These are phyloP conservation scores for Kryptopterus vitreolus DNA, from an alignment of 2,797 vertebrate species.

Conservation along the genomic window DNA sequence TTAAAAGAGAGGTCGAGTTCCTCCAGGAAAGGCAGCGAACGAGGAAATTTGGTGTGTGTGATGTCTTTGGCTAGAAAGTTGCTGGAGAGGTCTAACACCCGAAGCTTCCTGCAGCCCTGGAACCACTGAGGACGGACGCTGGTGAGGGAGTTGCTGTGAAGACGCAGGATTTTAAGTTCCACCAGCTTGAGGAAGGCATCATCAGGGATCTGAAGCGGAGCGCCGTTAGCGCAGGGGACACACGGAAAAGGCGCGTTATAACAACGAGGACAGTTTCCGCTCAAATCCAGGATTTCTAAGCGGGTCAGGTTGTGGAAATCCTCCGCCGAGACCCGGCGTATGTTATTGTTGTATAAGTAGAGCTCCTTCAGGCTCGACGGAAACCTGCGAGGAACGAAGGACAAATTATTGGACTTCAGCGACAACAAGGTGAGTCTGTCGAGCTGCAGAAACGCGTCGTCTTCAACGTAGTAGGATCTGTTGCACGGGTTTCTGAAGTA, in stretches of 20 bases:
- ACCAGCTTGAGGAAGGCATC: slow-evolving; percentile 77
- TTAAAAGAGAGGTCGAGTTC: slow-evolving; percentile 93
- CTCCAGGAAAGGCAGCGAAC: slow-evolving; percentile 74
- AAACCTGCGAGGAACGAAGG: slow-evolving; percentile 78
- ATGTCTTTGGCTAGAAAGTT: slow-evolving; percentile 86
- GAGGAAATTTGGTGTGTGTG: slow-evolving; percentile 75
- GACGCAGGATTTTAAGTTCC: slow-evolving; percentile 79
- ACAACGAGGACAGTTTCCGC: slow-evolving; percentile 93
- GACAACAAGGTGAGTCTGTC: slow-evolving; percentile 81
- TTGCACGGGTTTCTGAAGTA: slow-evolving; percentile 95
- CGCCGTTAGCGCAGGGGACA: slow-evolving; percentile 76
- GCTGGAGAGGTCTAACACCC: slow-evolving; percentile 87
- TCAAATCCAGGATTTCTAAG: slow-evolving; percentile 88
- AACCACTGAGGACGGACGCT: slow-evolving; percentile 80
- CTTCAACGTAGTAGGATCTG: slow-evolving; percentile 78
- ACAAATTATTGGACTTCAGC: slow-evolving; percentile 90
- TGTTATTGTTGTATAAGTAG: slow-evolving; percentile 90
- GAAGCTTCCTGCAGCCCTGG: slow-evolving; percentile 68
- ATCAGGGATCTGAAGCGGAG: slow-evolving; percentile 73
- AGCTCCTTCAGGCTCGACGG: slow-evolving; percentile 82
- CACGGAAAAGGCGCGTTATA: slow-evolving; percentile 90
- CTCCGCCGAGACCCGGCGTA: slow-evolving; percentile 71
- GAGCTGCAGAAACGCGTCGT: slow-evolving; percentile 78
- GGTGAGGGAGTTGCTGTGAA: slow-evolving; percentile 90
- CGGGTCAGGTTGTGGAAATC: slow-evolving; percentile 81